Percentiles rank a stretch among this genome's conserved stretches.
phyloP scores from a whole-genome alignment of 2,113 vertebrate genomes.

The Rhadina sibilatrix region DNA sequence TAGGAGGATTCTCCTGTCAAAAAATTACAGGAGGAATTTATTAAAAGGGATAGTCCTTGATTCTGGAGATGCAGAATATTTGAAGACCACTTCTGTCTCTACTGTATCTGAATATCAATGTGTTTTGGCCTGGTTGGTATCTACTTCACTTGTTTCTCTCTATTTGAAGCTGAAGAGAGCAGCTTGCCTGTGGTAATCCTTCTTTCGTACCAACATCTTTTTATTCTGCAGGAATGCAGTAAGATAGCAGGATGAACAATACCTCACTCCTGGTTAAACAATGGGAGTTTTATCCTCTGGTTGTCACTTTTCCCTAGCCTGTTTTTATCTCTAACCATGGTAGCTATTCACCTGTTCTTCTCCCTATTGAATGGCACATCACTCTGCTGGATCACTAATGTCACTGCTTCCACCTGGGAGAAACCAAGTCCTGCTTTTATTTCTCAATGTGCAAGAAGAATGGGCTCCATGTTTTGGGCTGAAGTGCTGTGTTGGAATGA shows the following conservation, averaged over 20 bases:
- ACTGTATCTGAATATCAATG: neutral
- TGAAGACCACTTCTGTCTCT: neutral
- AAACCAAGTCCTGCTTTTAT: neutral
- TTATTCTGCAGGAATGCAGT: neutral
- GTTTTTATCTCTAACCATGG: neutral
- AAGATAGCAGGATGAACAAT: neutral
- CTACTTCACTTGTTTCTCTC: neutral
- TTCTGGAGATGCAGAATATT: conserved; percentile 12
- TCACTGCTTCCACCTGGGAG: neutral
- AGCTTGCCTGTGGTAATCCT: conserved; percentile 5
- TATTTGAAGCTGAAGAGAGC: conserved; percentile 16
- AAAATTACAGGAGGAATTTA: neutral
- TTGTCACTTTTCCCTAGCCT: neutral
- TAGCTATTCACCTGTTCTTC: neutral
- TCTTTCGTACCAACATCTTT: neutral
- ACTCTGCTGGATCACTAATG: neutral
- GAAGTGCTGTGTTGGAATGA: neutral
- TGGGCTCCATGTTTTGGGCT: neutral
- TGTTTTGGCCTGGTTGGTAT: neutral
- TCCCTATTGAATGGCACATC: neutral
- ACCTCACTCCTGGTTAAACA: neutral
- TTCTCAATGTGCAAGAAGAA: neutral
- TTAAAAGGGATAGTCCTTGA: neutral
- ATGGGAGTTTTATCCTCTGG: neutral
- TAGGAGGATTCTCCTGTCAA: neutral